A percentile compares a stretch with the other conserved stretches of the same genome.
Evolutionary conservation across 2,888 invertebrate species (phyloP).

Genomic region (Nymphalis polychloros): DNA sequence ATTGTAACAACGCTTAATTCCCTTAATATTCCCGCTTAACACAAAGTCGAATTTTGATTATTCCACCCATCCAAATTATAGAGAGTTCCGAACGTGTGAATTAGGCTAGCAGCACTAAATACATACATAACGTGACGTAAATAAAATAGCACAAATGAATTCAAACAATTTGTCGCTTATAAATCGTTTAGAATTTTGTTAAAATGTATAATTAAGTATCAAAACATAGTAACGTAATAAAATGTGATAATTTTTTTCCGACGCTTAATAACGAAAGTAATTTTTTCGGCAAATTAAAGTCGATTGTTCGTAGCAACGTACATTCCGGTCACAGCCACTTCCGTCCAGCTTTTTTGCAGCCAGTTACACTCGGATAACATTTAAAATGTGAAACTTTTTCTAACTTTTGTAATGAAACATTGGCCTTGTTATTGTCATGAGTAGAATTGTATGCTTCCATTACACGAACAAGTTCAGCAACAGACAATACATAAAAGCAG

Average conservation of each 20-base stretch:
- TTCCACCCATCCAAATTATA: too few relatives aligned
- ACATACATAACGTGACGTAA: too few relatives aligned
- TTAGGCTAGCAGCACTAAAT: too few relatives aligned
- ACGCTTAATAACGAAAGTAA: neutral
- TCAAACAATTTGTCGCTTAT: too few relatives aligned
- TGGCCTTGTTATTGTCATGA: conserved; percentile 31
- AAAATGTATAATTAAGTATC: too few relatives aligned
- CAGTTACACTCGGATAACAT: conserved; percentile 23
- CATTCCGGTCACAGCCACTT: conserved; percentile 15
- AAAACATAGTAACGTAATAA: too few relatives aligned
- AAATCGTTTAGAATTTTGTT: too few relatives aligned
- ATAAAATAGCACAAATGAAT: too few relatives aligned
- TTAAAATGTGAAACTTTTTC: conserved; percentile 20
- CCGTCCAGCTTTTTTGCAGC: conserved; percentile 16
- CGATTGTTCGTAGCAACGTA: neutral
- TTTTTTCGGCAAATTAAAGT: conserved; percentile 1
- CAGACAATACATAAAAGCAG: conserved; percentile 28
- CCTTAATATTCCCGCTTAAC: too few relatives aligned
- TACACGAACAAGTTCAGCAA: conserved; percentile 31
- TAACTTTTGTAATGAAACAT: conserved; percentile 30
- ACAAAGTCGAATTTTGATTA: too few relatives aligned
- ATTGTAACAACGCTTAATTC: too few relatives aligned
- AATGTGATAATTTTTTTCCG: neutral
- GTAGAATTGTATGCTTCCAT: conserved; percentile 27
- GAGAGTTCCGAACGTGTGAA: too few relatives aligned